Evolutionary conservation across 2,797 vertebrate genomes (phyloP).

Genomic region (Coracias cyanogaster): DNA sequence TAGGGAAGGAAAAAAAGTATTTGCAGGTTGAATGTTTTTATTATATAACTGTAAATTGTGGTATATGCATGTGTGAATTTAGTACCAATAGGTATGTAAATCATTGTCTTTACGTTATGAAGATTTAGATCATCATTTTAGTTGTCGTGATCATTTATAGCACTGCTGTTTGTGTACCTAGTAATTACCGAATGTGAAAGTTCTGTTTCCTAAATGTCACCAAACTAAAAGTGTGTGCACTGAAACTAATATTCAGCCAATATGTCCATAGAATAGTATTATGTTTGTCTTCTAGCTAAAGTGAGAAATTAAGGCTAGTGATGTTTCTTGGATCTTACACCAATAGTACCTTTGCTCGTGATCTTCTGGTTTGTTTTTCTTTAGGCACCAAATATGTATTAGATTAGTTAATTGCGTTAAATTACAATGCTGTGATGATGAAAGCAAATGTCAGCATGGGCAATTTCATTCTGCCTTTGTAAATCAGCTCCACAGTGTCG

Average conservation of each 20-base stretch:
- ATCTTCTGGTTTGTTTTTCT: not conserved
- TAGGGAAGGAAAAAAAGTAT: not conserved
- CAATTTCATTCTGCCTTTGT: conserved; percentile 1
- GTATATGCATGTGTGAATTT: not conserved
- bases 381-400: not conserved
- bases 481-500: not conserved
- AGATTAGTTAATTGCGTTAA: not conserved
- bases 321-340: not conserved
- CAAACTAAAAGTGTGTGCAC: not conserved
- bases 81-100: not conserved
- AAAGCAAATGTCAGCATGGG: not conserved
- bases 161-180: not conserved
- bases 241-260: not conserved
- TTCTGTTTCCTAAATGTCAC: not conserved
- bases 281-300: not conserved
- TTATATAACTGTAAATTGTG: not conserved
- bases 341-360: not conserved
- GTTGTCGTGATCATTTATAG: not conserved
- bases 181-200: not conserved
- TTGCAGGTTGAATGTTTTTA: not conserved
- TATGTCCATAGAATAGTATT: not conserved
- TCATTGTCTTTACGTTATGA: not conserved
- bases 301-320: not conserved
- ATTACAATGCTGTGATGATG: not conserved
- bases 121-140: not conserved